Evolutionary conservation across 2,888 invertebrate genomes (phyloP), one percentile per base, ranked within the genome.

Genomic region (Tenthredo mesomela): DNA sequence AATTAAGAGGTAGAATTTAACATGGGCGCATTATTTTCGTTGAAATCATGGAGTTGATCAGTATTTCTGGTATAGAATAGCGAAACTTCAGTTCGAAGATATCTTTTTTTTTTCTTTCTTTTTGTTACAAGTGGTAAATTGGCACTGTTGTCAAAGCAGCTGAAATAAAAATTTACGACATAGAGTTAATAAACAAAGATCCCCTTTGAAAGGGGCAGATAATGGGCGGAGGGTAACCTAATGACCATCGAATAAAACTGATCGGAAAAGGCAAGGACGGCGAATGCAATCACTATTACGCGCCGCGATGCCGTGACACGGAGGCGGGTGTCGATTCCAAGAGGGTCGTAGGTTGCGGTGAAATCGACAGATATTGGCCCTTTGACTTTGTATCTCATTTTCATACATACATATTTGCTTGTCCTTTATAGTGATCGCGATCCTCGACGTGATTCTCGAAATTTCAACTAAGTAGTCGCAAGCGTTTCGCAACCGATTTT

Each of bases 281-380:
- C 70, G 75, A 87, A 85, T 82, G 77, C 80, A 85, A 87, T 85
- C 85, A 85, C 85, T 87, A 85, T 88, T 86, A 86, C 78, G 84
- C 67, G 84, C 33, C 67, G 86, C 50, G 50, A 50, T 6, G 47
- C 82, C n/a, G 50, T 18, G 83, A 54, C 25, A 47, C 25, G 47
- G 67, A 37, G 73, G 37, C 15, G 43, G 84, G 54, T 58, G 58
- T 84, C 73, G 84, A 84, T 83, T 86, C 85, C 85, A 73, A 83
- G 84, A 86, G 58, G 88, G 86, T 88, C 89, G 85, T 91, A 90
- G 84, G 87, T 90, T 89, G 86, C 86, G 87, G 86, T 90, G 89
- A 90, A 89, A 85, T 85, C 88, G 91, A 91, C 91, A 89, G 90
- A 89, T 90, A 88, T 89, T 87, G 89, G 88, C 88, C 82, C 86